phyloP scores from a whole-genome alignment of 2,113 vertebrate species.

The Microtus oregoni region DNA sequence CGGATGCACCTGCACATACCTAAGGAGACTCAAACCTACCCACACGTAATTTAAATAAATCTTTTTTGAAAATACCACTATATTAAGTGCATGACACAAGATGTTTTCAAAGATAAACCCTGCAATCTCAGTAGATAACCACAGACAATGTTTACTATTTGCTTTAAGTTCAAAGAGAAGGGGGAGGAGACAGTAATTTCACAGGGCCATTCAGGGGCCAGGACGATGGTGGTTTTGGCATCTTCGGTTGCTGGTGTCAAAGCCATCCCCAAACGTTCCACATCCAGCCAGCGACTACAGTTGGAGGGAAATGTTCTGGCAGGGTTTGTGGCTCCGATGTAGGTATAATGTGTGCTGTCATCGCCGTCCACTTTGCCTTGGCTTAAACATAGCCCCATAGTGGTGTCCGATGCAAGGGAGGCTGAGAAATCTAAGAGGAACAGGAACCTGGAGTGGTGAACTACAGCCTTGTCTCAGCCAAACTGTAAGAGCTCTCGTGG shows the following conservation, averaged over 20 bases:
- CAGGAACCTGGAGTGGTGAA: background rate
- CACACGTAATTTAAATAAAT: background rate
- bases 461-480: background rate
- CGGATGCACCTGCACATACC: background rate
- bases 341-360: too few relatives aligned
- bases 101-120: conserved; percentile 3
- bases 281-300: background rate
- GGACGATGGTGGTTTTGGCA: background rate
- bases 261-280: background rate
- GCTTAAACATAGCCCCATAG: background rate
- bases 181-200: background rate
- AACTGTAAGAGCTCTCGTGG: background rate
- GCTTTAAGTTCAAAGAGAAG: background rate
- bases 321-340: background rate
- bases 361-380: too few relatives aligned
- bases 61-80: background rate
- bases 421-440: background rate
- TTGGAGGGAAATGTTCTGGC: background rate
- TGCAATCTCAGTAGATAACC: conserved; percentile 9
- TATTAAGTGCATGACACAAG: conserved; percentile 1
- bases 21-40: background rate
- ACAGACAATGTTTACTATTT: conserved; percentile 30
- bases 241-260: background rate
- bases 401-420: background rate
- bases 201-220: background rate